Evolutionary conservation across 2,113 vertebrate species (phyloP), one percentile per base, ranked within the genome.

Genomic region (Acrocephalus arundinaceus): DNA sequence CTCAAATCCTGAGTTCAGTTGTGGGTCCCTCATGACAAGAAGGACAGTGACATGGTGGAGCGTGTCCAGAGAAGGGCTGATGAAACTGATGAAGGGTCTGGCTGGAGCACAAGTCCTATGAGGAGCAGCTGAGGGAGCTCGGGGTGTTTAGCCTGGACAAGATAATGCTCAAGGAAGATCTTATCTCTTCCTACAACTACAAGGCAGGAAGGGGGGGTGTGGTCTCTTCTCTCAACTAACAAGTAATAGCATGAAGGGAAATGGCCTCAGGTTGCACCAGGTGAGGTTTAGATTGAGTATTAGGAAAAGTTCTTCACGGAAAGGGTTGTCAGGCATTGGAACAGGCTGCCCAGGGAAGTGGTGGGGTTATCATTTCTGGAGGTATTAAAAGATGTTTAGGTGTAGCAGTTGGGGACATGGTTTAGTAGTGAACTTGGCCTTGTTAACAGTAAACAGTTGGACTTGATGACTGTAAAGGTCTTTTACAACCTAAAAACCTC

Each of bases 181-280:
- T 66, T 46, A 13, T 16, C 5, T 4, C 15, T 73, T 37, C 35
- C 52, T 48, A 48, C 17, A 54, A 11, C n/a, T 39, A 31, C 0
- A 0, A 68, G 33, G 21, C 30, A 68, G 39, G 31, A 46, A 18
- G 5, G 14, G 20, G 16, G 11, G 5, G 18, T 1, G 0, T 13
- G 6, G n/a, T 54, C 24, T 67, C 59, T 54, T 61, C 25, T 61
- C 20, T 52, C 54, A 48, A 0, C 24, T 19, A 35, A 23, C 18
- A 67, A 48, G 23, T 10, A 13, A 51, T 30, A 51, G 15, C 23
- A 25, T 4, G 8, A 59, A 21, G 24, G 14, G 14, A 59, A 59
- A 54, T 13, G 25, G 46, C 25, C 46, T 59, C 52, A 73, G 48
- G 20, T 19, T 61, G 39, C 15, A 59, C 7, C 21, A 59, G 17